These are phyloP conservation scores for Bombus ignitus DNA, from an alignment of 1,140 invertebrate species.

Conservation along the genomic window DNA sequence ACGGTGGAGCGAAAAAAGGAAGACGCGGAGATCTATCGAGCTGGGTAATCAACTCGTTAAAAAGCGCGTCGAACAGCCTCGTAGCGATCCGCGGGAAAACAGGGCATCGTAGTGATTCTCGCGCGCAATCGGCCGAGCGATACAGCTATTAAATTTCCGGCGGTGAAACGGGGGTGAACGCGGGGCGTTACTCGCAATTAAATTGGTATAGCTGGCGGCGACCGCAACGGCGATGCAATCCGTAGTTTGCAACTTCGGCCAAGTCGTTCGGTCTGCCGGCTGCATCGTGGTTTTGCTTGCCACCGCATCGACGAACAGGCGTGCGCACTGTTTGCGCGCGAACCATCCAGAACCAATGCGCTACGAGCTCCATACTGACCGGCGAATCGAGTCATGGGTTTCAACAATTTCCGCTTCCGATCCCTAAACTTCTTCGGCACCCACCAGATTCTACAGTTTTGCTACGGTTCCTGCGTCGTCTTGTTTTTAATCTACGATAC, in stretches of 20 bases:
- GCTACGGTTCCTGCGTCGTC: neutral
- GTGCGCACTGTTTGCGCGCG: constrained; percentile 10
- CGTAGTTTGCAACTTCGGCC: constrained; percentile 67
- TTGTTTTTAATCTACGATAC: neutral
- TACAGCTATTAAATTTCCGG: constrained; percentile 57
- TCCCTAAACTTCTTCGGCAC: constrained; percentile 29
- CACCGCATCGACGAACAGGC: constrained; percentile 9
- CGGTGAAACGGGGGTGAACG: neutral
- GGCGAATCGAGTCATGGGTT: constrained; percentile 28
- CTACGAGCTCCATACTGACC: constrained; percentile 3
- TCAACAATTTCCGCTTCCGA: constrained; percentile 16
- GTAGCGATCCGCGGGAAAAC: neutral
- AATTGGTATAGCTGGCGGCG: constrained; percentile 45
- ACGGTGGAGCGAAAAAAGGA: neutral
- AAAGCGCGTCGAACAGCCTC: neutral
- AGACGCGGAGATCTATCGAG: neutral
- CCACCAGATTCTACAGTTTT: constrained; percentile 5
- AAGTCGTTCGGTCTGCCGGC: constrained; percentile 55
- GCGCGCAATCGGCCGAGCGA: constrained; percentile 28
- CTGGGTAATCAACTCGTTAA: neutral
- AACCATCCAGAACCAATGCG: neutral
- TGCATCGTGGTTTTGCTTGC: constrained; percentile 28
- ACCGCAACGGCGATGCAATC: constrained; percentile 57
- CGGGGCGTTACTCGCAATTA: constrained; percentile 62
- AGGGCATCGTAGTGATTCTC: neutral